Evolutionary conservation across 2,797 vertebrate genomes (phyloP), one percentile per base, ranked within the genome.

Genomic region (Sparidentex hasta): DNA sequence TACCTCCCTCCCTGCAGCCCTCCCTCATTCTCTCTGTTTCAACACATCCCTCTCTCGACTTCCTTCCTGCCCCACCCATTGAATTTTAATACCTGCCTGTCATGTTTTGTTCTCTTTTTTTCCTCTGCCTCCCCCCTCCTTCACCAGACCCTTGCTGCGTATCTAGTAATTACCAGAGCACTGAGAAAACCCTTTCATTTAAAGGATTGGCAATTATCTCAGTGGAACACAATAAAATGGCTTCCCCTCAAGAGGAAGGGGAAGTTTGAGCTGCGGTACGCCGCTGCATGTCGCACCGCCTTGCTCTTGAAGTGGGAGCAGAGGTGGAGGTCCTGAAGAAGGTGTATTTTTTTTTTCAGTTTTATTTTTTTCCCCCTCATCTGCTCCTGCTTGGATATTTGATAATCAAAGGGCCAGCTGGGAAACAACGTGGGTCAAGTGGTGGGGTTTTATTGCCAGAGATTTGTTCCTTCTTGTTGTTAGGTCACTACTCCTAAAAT

Each of bases 151-250:
- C 90, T 93, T 85, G 88, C 91, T 91, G 93, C 81, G 87, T 90
- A 94, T 94, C 92, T 90, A 93, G 93, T 95, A 94, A 95, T 95
- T 95, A 95, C 94, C 88, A 80, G 88, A 91, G 90, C 88, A 80
- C 88, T 83, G 90, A 93, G 88, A 93, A 94, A 93, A 93, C 87
- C 94, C 94, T 95, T 95, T 95, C 94, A 95, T 95, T 95, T 94
- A 86, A 88, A 91, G 92, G 90, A 94, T 94, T 93, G 90, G 92
- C 93, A 95, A 94, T 95, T 94, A 94, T 94, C 93, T 92, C 90
- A 86, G 87, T 90, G 87, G 91, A 93, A 92, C 93, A 94, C 93
- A 94, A 93, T 94, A 93, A 95, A 94, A 93, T 91, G 85, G 89
- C 90, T 94, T 93, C 93, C 92, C 90, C 91, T 92, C 81, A 67